Conservation (phyloP, 2,888 invertebrate genomes). For the Anarsia innoxiella region DNA sequence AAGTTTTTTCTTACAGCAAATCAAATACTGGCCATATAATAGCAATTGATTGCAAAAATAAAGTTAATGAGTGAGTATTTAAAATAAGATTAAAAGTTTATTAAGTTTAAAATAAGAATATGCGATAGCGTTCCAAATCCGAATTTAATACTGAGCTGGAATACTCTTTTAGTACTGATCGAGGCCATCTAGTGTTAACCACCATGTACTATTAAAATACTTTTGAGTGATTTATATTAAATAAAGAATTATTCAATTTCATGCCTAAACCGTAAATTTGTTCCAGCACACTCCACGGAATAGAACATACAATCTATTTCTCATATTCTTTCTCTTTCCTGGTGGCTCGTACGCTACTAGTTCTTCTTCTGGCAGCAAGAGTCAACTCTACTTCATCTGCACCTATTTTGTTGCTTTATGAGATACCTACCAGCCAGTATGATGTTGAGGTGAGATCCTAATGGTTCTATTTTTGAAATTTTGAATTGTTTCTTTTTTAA, state of each 20-base stretch:
- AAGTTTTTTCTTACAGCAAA: constrained; percentile 25
- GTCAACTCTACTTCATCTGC: constrained; percentile 57
- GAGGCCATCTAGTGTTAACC: no score
- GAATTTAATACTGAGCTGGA: no score
- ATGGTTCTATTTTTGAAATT: no score
- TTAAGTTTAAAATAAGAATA: no score
- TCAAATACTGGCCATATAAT: constrained; percentile 33
- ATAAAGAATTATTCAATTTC: no score
- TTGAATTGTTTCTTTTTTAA: no score
- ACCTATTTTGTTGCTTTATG: constrained; percentile 51
- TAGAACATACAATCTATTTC: constrained; percentile 56
- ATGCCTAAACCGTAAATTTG: no score
- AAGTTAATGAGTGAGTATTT: constrained; percentile 22
- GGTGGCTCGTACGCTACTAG: constrained; percentile 51
- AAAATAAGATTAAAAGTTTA: no score
- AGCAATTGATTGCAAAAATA: constrained; percentile 22
- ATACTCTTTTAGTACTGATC: no score
- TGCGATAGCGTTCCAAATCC: no score
- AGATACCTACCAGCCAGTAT: constrained; percentile 50
- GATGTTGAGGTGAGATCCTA: constrained; percentile 55
- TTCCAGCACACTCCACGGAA: constrained; percentile 28
- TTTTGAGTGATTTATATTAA: no score
- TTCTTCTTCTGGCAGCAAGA: constrained; percentile 60
- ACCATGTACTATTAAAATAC: no score
- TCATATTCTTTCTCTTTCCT: constrained; percentile 66